Evolutionary conservation across 2,113 vertebrate genomes (phyloP), one percentile per base, ranked within the genome.

Genomic region (Daubentonia madagascariensis): DNA sequence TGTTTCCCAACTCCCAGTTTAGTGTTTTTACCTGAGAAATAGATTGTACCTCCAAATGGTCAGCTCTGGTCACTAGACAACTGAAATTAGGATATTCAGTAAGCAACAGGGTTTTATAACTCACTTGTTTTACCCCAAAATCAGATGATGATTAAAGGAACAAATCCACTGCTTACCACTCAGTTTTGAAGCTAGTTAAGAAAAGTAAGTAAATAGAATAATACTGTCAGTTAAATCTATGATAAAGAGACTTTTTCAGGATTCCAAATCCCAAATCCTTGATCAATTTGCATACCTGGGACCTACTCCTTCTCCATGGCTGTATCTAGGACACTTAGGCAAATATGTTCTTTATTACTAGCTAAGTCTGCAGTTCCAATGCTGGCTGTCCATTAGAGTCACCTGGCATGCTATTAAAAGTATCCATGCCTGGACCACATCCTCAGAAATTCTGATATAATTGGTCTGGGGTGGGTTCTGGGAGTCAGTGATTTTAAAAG

Each of bases 191-290:
- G 35, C 16, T 84, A 94, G 54, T 37, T 76, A 32, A 67, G 40
- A 83, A 92, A 97, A 92, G 6, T 35, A 50, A 81, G 13, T 45
- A 61, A 61, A 91, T 23, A 85, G 57, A 95, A 90, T 43, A 93
- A 54, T 75, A 35, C n/a, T 76, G 1, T n/a, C 25, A 52, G 11
- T 43, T 88, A 91, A 85, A 9, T 17, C n/a, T 45, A 40, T 25
- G 8, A 67, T 40, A 40, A 80, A 93, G 28, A 81, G 22, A 65
- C 18, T 78, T 57, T 43, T 85, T 80, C 83, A 91, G 54, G 18
- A 57, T 54, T 65, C 43, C 63, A 91, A 91, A 45, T 85, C n/a
- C 59, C 63, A 92, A 90, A 59, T 35, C 25, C 30, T 87, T n/a
- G 50, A 67, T 32, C 28, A 79, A 4, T 17, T 73, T 73, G 2